Base-by-base conservation (phyloP, 2,888 invertebrate species). In the Xestoiulus laeticollis region DNA sequence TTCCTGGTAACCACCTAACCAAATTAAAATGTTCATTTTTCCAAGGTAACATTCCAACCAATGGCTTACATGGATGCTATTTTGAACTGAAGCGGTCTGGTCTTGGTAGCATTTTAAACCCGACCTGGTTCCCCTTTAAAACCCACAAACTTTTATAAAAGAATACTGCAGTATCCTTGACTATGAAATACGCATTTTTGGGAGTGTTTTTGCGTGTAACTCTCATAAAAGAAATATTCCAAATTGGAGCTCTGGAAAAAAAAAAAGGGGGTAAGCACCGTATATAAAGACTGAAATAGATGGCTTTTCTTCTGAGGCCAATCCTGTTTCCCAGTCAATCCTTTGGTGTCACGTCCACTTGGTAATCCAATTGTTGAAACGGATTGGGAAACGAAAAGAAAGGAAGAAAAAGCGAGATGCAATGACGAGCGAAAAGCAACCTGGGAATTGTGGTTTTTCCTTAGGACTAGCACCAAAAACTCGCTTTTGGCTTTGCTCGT, bases 301-400 rank as follows among this genome's bases (percentile, higher is more conserved):
- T 59, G 59, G 59, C 59, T 59, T 59, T 59, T 59, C 59, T 59
- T 59, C n/a, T 59, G 14, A 59, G 59, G n/a, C 59, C 59, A 59
- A 59, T 59, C 59, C 59, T 59, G n/a, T 59, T 59, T 59, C 59
- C 59, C 59, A 59, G 59, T 59, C 59, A 59, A 59, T 59, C 59
- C 59, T 59, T 59, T 59, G 59, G 59, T 59, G 59, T 59, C 59
- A 59, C 59, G 59, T 59, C 59, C 59, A 59, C 59, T 59, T 59
- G 59, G 59, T 59, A 59, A 59, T 59, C 59, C 59, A 59, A 59
- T 59, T 59, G 59, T 59, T 59, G 59, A 59, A 59, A 59, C 59
- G 59, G 59, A 59, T 59, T 59, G 59, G 59, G n/a, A 59, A 59
- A 59, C 59, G 19, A 59, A 59, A n/a, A n/a, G 59, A 59, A 59